These are phyloP conservation scores for Tridacna gigas DNA, from an alignment of 2,888 invertebrate genomes.

Conservation along the genomic window DNA sequence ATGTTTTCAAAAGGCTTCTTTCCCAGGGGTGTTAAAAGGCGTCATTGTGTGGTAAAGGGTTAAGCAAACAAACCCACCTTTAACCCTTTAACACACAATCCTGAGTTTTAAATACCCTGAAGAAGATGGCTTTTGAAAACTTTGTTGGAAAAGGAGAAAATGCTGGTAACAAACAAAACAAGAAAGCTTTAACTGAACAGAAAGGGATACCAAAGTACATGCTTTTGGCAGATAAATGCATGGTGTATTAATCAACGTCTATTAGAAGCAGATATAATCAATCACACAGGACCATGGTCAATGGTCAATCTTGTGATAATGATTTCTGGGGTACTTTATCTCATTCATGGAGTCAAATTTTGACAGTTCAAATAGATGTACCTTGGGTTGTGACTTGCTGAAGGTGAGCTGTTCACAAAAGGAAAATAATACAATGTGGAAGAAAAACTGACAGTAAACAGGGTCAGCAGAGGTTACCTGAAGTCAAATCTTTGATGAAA, in stretches of 20 bases:
- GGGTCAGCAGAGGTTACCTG: constrained; percentile 13
- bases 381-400: background rate
- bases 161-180: background rate
- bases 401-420: background rate
- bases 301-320: background rate
- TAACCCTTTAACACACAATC: no score
- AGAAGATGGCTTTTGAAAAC: no score
- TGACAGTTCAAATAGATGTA: constrained; percentile 7
- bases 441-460: constrained; percentile 10
- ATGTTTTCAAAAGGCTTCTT: no score
- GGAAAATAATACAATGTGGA: constrained; percentile 6
- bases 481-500: no score
- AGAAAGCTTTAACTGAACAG: no score
- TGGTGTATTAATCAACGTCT: constrained; percentile 5
- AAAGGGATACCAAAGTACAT: no score
- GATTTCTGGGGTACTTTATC: background rate
- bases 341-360: constrained; percentile 22
- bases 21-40: no score
- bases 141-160: background rate
- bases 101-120: no score
- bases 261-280: background rate
- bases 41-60: no score
- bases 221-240: background rate
- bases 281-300: constrained; percentile 11
- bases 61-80: no score